phyloP scores from a whole-genome alignment of 2,797 vertebrate genomes.

The Erethizon dorsatum region DNA sequence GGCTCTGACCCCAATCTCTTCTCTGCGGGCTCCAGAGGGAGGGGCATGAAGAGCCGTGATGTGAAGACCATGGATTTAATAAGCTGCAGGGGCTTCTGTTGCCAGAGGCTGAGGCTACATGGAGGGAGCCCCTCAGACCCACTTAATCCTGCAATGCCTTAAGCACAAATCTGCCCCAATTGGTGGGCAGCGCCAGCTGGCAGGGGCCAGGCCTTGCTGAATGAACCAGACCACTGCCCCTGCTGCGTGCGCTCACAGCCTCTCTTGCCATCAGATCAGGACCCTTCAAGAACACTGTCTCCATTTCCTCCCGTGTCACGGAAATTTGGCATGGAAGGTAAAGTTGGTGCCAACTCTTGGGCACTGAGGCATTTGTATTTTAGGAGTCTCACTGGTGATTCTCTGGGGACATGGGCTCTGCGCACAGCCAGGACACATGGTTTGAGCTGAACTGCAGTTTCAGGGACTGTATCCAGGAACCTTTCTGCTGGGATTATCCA shows the following conservation, averaged over 20 bases:
- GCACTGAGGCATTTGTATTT: background rate
- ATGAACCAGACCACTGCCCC: background rate
- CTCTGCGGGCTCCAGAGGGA: slow-evolving; percentile 15
- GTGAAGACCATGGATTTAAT: background rate
- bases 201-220: background rate
- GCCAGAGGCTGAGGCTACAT: slow-evolving; percentile 27
- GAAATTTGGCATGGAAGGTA: background rate
- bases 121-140: slow-evolving; percentile 7
- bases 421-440: background rate
- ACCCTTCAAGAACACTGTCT: slow-evolving; percentile 25
- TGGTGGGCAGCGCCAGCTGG: background rate
- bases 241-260: background rate
- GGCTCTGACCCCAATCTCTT: slow-evolving; percentile 65
- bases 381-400: background rate
- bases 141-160: slow-evolving; percentile 66
- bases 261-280: background rate
- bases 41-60: background rate
- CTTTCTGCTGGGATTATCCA: background rate
- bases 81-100: slow-evolving; percentile 16
- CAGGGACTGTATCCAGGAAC: background rate
- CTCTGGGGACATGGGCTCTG: background rate
- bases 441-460: background rate
- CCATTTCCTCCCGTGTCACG: background rate
- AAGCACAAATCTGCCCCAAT: slow-evolving; percentile 67
- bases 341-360: background rate